Conservation (phyloP, 2,888 invertebrate genomes). For the Chaetoderma sp. region DNA sequence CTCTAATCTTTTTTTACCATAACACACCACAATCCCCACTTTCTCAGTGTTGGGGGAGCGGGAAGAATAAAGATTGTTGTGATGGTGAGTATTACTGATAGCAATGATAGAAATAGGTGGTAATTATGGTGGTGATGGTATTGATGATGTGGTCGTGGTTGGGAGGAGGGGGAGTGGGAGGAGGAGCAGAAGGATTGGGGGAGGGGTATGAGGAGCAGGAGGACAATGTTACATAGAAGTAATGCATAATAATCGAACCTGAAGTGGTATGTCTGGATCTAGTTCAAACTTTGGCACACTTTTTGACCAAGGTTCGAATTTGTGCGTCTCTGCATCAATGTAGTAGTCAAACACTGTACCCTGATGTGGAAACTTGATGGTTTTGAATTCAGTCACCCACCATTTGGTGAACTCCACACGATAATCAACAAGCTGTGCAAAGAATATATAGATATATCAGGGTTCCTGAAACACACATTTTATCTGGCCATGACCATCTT, state of each 20-base stretch:
- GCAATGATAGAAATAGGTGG: no score
- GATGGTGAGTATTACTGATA: no score
- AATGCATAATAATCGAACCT: slow-evolving; percentile 77
- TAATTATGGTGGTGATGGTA: no score
- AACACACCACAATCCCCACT: no score
- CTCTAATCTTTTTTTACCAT: no score
- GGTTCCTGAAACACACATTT: neutral
- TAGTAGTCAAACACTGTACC: slow-evolving; percentile 96
- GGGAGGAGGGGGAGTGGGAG: no score
- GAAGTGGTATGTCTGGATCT: slow-evolving; percentile 90
- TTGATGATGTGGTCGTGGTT: no score
- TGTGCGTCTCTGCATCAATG: slow-evolving; percentile 90
- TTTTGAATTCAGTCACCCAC: slow-evolving; percentile 97
- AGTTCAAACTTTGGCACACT: slow-evolving; percentile 90
- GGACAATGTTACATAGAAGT: no score
- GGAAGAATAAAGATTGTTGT: no score
- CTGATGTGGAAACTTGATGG: slow-evolving; percentile 88
- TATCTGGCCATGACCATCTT: neutral
- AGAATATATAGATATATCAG: slow-evolving; percentile 6
- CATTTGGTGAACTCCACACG: slow-evolving; percentile 96
- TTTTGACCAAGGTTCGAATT: slow-evolving; percentile 90
- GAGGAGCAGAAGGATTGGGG: no score
- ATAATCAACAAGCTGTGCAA: slow-evolving; percentile 84
- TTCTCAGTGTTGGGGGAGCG: no score
- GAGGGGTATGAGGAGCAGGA: no score